Percentiles rank a stretch among this genome's conserved stretches.
These are phyloP conservation scores for Cossypha caffra DNA, from an alignment of 2,797 vertebrate species.

Conservation along the genomic window DNA sequence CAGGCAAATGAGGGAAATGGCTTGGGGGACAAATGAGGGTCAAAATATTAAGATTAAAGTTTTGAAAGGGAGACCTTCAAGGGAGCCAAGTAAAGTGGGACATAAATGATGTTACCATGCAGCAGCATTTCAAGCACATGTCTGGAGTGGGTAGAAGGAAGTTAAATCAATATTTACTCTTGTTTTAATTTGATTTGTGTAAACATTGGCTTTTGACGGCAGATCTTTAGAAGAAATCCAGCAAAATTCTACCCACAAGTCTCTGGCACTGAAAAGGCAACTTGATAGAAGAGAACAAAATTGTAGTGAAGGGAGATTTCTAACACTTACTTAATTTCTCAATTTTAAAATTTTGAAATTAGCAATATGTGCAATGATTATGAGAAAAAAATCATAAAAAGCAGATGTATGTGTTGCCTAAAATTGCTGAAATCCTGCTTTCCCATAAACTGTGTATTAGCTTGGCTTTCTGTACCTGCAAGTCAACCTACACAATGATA, in stretches of 20 bases:
- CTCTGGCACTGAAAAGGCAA: not conserved
- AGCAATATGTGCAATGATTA: not conserved
- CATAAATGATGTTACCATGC: not conserved
- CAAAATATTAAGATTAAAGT: slow-evolving; percentile 73
- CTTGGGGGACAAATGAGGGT: slow-evolving; percentile 74
- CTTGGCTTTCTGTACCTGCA: not conserved
- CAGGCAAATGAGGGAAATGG: slow-evolving; percentile 73
- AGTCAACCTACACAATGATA: not conserved
- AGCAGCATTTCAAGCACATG: not conserved
- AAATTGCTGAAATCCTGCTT: not conserved
- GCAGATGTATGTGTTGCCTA: not conserved
- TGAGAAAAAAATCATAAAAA: not conserved
- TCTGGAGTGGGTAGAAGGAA: slow-evolving; percentile 11
- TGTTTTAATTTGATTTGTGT: slow-evolving; percentile 35
- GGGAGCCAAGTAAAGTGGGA: not conserved
- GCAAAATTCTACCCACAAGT: not conserved
- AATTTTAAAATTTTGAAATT: not conserved
- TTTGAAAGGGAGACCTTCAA: slow-evolving; percentile 52
- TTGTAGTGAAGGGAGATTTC: not conserved
- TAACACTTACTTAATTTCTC: not conserved
- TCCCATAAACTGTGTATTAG: not conserved
- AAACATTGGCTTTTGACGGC: slow-evolving; percentile 6
- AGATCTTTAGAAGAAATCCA: slow-evolving; percentile 43
- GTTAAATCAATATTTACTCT: slow-evolving; percentile 3
- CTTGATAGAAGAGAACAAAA: not conserved